These are phyloP conservation scores for Drosophila setosimentum DNA, from an alignment of 2,888 invertebrate genomes.

Conservation along the genomic window DNA sequence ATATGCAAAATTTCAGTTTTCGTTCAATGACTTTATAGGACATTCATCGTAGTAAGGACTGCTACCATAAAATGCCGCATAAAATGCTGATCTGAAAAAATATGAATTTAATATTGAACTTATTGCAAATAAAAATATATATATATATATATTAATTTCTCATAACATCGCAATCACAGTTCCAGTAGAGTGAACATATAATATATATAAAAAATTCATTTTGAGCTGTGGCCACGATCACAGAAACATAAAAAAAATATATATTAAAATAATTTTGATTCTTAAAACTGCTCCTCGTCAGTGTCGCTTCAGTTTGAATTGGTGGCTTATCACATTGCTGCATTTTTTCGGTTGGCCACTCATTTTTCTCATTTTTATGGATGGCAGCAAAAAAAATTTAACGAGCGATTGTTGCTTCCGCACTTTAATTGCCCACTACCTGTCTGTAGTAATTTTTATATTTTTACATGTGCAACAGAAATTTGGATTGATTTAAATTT, in stretches of 20 bases:
- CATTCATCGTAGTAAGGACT: constrained; percentile 5
- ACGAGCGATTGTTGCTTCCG: constrained; percentile 26
- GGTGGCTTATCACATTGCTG: constrained; percentile 3
- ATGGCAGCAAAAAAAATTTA: constrained; percentile 5
- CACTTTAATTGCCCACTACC: constrained; percentile 23
- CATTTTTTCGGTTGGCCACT: constrained; percentile 7
- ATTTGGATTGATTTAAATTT: constrained; percentile 36
- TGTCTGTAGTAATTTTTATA: constrained; percentile 6
- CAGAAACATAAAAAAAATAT: not conserved
- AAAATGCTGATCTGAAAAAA: constrained; percentile 2
- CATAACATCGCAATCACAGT: not conserved
- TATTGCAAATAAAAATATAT: not conserved
- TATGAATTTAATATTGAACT: constrained; percentile 2
- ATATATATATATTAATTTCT: not conserved
- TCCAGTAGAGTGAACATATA: not conserved
- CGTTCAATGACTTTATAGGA: constrained; percentile 57
- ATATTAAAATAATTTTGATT: not conserved
- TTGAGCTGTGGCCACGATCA: not conserved
- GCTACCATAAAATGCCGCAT: not conserved
- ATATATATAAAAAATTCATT: not conserved
- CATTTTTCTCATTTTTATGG: constrained; percentile 19
- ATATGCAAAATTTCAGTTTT: constrained; percentile 35
- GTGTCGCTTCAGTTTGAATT: constrained; percentile 6
- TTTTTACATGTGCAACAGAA: constrained; percentile 6
- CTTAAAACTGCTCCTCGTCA: not conserved